Evolutionary conservation across 1,140 invertebrate genomes (phyloP).

Genomic region (Agrilus planipennis): DNA sequence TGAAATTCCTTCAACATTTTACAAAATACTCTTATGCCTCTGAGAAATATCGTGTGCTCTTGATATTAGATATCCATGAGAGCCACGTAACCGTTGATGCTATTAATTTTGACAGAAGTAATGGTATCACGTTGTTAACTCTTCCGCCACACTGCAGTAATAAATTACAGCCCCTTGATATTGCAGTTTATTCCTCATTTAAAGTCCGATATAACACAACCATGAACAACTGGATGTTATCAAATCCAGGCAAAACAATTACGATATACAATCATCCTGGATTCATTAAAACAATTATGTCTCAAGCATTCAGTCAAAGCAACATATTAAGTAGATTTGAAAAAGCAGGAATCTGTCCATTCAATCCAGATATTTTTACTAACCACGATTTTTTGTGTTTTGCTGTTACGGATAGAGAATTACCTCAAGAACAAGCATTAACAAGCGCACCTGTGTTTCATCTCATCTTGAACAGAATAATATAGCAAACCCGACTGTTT

Average conservation of each 20-base stretch:
- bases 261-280: conserved; percentile 1
- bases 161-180: conserved; percentile 4
- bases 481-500: too few species aligned
- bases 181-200: background rate
- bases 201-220: background rate
- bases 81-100: conserved; percentile 2
- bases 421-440: too few species aligned
- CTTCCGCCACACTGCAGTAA: conserved; percentile 6
- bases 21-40: too few species aligned
- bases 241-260: conserved; percentile 3
- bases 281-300: background rate
- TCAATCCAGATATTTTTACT: conserved; percentile 1
- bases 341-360: conserved; percentile 2
- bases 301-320: background rate
- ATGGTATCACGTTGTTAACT: conserved; percentile 5
- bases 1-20: too few species aligned
- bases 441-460: too few species aligned
- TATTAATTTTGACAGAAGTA: background rate
- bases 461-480: too few species aligned
- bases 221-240: conserved; percentile 4
- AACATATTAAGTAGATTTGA: background rate
- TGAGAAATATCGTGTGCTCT: too few species aligned
- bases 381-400: background rate
- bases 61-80: conserved; percentile 14
- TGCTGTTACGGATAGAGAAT: background rate